Conservation (phyloP, 2,113 vertebrate species). For the Jacana jacana region DNA sequence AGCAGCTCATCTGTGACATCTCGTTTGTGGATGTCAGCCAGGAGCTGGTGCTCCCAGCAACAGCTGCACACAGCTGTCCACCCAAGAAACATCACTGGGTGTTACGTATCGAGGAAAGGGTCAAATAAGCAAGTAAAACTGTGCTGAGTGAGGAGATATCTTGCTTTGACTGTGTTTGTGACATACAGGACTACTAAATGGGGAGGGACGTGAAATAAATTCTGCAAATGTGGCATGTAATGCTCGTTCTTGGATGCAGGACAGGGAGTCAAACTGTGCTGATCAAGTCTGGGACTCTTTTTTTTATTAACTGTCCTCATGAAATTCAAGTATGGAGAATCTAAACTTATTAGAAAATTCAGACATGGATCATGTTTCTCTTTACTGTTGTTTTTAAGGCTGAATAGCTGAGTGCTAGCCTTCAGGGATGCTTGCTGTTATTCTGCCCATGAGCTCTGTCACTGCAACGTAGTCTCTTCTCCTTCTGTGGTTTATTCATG, state of each 20-base stretch:
- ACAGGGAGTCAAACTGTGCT: fast-evolving
- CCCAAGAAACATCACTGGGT: not conserved
- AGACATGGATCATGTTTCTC: not conserved
- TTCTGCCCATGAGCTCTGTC: not conserved
- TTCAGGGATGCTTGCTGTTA: not conserved
- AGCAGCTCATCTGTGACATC: not conserved
- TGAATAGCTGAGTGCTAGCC: not conserved
- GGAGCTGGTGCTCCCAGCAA: not conserved
- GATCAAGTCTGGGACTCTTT: fast-evolving
- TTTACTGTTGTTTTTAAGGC: not conserved
- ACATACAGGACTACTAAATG: not conserved
- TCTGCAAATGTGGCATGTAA: not conserved
- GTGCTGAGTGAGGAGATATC: not conserved
- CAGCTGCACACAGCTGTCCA: conserved; percentile 13
- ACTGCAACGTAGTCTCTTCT: not conserved
- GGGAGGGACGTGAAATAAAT: not conserved
- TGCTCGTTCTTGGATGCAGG: not conserved
- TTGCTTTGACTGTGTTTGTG: not conserved
- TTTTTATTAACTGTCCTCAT: not conserved
- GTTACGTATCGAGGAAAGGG: not conserved
- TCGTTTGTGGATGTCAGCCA: not conserved
- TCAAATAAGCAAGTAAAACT: not conserved
- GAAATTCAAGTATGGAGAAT: not conserved
- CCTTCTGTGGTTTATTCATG: not conserved
- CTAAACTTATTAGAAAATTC: not conserved